phyloP scores from a whole-genome alignment of 2,888 invertebrate species.

The Lithophane leautieri region DNA sequence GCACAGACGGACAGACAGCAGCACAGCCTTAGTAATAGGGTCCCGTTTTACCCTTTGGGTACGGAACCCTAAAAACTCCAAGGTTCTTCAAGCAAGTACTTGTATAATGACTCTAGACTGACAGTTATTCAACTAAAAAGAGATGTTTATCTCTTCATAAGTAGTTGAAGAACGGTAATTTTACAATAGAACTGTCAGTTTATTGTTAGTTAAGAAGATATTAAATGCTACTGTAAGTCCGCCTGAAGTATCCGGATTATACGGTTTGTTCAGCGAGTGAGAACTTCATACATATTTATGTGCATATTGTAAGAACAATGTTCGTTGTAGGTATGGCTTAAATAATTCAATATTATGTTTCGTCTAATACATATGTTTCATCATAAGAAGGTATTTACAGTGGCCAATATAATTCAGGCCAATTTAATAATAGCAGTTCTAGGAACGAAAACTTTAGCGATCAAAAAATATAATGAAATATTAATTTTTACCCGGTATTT shows the following conservation, averaged over 20 bases:
- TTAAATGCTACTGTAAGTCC: conserved; percentile 33
- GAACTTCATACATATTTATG: conserved; percentile 49
- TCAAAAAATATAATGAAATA: not conserved
- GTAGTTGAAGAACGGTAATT: not conserved
- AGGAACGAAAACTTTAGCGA: not conserved
- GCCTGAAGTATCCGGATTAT: conserved; percentile 25
- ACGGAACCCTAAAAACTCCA: too few relatives aligned
- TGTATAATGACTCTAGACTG: not conserved
- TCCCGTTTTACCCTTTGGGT: too few relatives aligned
- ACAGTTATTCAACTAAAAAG: conserved; percentile 10
- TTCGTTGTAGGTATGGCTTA: not conserved
- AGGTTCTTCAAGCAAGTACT: not conserved
- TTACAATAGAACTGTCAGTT: conserved; percentile 12
- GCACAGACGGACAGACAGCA: too few relatives aligned
- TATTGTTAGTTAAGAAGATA: conserved; percentile 30
- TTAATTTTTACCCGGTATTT: not conserved
- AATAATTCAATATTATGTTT: conserved; percentile 12
- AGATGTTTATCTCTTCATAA: not conserved
- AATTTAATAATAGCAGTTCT: not conserved
- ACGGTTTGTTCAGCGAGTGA: conserved; percentile 33
- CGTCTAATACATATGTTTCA: not conserved
- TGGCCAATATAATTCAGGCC: not conserved
- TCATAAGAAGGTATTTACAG: not conserved
- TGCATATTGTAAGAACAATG: conserved; percentile 17
- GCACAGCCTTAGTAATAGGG: too few relatives aligned